Evolutionary conservation across 1,140 invertebrate species (phyloP), one percentile per base, ranked within the genome.

Genomic region (Argopecten irradians): DNA sequence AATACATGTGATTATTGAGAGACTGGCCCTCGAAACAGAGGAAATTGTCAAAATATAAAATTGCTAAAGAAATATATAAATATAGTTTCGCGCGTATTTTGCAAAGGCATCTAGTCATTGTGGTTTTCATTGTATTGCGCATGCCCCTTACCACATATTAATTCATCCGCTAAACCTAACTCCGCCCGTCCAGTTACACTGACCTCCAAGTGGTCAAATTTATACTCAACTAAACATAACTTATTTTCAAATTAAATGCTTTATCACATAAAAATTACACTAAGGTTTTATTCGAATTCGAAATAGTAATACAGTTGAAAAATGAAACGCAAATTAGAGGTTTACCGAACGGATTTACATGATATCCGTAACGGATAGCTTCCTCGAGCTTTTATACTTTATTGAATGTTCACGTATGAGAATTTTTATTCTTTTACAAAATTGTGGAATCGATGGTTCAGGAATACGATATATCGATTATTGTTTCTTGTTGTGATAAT

Each of bases 121-220:
- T 71, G 7, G 55, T 71, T n/a, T n/a, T 71, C 55, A 71, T 71
- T 71, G 55, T 71, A 71, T n/a, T 71, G 55, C 55, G 55, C 55
- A 71, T 71, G 55, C 55, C 55, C n/a, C 22, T n/a, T 71, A 71
- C n/a, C 55, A 28, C 55, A n/a, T n/a, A 46, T 46, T 19, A 19
- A 14, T 46, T 46, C 43, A 71, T 71, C 55, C 55, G 55, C 55
- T 71, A n/a, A 71, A 71, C 55, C n/a, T 71, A n/a, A n/a, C 55
- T 28, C 28, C 55, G 22, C n/a, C n/a, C 55, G 55, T 71, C 55
- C 55, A n/a, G 22, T 3, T n/a, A 71, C 5, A 71, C 13, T 28
- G 55, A 71, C 55, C 55, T 7, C 55, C 22, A 19, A 46, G 19
- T 46, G 43, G 43, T 19, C 19, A 46, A n/a, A 8, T 46, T 19